A percentile compares a stretch with the other conserved stretches of the same genome.
Conservation (phyloP, 1,140 invertebrate species). For the Eriocheir sinensis region DNA sequence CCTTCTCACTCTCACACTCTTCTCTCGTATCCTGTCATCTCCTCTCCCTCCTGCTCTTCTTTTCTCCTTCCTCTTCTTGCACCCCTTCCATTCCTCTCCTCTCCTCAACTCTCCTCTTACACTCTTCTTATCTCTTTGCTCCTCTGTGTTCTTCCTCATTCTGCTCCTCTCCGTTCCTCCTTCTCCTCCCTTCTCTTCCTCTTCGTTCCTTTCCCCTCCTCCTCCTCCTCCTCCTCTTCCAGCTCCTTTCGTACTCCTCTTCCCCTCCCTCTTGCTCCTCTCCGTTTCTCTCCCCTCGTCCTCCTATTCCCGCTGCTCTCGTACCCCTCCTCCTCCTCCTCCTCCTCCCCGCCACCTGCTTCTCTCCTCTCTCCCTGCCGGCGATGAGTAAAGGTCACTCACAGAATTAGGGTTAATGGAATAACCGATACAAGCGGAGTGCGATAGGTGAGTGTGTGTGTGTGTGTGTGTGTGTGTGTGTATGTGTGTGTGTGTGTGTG, state of each 20-base stretch:
- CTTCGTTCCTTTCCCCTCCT: neutral
- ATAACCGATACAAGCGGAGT: slow-evolving; percentile 45
- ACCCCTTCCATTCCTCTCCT: neutral
- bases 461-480: slow-evolving; percentile 45
- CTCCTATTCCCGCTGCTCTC: neutral
- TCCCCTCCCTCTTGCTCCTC: too few species aligned
- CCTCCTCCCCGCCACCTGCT: neutral
- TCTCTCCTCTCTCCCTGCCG: neutral
- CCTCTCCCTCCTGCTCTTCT: neutral
- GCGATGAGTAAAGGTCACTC: slow-evolving; percentile 48
- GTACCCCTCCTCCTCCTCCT: neutral
- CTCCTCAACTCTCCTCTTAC: neutral
- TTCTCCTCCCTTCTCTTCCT: neutral
- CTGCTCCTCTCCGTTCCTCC: neutral
- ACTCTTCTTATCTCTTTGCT: neutral
- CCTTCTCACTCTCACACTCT: neutral
- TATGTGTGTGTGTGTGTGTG: slow-evolving; percentile 43
- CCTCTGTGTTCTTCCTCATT: neutral
- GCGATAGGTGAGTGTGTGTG: slow-evolving; percentile 32
- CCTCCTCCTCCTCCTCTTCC: neutral
- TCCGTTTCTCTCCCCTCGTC: neutral
- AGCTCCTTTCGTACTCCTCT: neutral
- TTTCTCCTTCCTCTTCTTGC: neutral
- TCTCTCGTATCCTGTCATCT: neutral
- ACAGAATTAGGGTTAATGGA: slow-evolving; percentile 51